Evolutionary conservation across 2,888 invertebrate species (phyloP), one percentile per base, ranked within the genome.

Genomic region (Balanococcus diminutus): DNA sequence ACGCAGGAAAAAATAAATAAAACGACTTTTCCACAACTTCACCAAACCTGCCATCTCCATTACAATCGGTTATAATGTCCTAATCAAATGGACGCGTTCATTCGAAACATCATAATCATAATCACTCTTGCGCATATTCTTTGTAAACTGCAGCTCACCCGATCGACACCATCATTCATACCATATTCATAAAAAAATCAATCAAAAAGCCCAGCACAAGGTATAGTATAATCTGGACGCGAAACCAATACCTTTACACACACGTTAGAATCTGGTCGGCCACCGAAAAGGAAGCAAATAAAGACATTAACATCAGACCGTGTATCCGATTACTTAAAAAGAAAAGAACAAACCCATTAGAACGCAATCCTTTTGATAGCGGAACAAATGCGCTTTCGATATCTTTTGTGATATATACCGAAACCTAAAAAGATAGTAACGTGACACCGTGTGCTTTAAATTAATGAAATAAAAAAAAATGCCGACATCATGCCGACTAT

Each of bases 251-350:
- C 36, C 67, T 67, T n/a, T 16, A 31, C n/a, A 79, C 39, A 81
- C 81, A 46, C 25, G 42, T 25, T 19, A 28, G 5, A 81, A 46
- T 42, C 28, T 42, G 11, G 46, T 16, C 42, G 46, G 46, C 25
- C 46, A 25, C n/a, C 51, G 56, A 31, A 51, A 51, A 51, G 56
- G 51, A 81, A 82, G 42, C 75, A 51, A 79, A 85, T 85, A 46
- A 85, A 85, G 85, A 85, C 85, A 51, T 85, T 85, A 85, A 85
- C 42, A 85, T 85, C 28, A 85, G 72, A 85, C 75, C 85, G 85
- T 85, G 72, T 85, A 85, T 85, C 85, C 85, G 85, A 85, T 85
- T 85, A 85, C 85, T 79, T 9, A 25, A 36, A 42, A 32, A 32
- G 22, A 72, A 79, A 42, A 75, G 56, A 56, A 56, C 56, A 56